A percentile compares a stretch with the other conserved stretches of the same genome.
phyloP scores from a whole-genome alignment of 1,140 invertebrate genomes.

The Trichonephila clavata region DNA sequence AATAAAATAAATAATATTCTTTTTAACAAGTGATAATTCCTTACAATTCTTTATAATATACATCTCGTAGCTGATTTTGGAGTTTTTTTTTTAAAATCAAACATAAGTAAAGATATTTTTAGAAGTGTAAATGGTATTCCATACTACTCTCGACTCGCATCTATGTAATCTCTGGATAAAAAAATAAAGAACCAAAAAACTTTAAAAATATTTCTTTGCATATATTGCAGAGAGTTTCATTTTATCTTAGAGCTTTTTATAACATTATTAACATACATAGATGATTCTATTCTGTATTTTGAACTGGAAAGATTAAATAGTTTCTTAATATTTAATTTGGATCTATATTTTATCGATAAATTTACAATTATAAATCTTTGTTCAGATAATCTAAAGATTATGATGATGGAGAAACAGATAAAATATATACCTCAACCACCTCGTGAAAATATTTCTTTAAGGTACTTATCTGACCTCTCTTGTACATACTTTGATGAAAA shows the following conservation, averaged over 20 bases:
- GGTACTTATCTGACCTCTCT: background rate
- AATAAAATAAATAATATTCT: too few relatives aligned
- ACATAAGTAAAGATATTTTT: too few relatives aligned
- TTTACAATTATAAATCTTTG: slow-evolving; percentile 1
- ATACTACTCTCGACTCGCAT: too few relatives aligned
- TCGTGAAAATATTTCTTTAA: background rate
- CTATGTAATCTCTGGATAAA: too few relatives aligned
- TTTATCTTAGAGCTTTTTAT: background rate
- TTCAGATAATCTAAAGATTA: background rate
- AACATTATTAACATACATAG: background rate
- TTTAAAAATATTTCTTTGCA: too few relatives aligned
- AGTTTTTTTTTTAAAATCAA: too few relatives aligned
- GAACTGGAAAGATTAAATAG: background rate
- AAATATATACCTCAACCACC: slow-evolving; percentile 10
- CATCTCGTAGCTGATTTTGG: too few relatives aligned
- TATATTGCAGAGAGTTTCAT: background rate
- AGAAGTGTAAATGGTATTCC: too few relatives aligned
- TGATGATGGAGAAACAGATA: background rate
- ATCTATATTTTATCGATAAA: background rate
- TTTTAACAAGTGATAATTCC: too few relatives aligned
- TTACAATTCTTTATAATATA: too few relatives aligned
- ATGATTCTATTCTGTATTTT: background rate
- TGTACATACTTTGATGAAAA: slow-evolving; percentile 14
- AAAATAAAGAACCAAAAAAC: too few relatives aligned
- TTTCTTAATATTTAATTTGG: background rate